Base-by-base conservation (phyloP, 2,888 invertebrate species). In the Allolobophora icterica region DNA sequence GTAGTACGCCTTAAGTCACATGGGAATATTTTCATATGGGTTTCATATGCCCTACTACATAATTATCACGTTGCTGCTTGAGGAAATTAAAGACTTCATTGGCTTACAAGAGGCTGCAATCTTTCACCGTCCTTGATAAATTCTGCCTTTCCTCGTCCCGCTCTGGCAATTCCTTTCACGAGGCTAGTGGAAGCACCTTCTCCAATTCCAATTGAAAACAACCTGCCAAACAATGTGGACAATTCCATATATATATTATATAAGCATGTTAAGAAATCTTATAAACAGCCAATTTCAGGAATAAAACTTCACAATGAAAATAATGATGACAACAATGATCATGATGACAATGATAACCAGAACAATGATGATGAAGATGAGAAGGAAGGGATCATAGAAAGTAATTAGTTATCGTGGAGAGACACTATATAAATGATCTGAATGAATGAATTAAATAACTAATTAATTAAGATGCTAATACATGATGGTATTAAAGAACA, bases 111-210 rank as follows among this genome's bases (percentile, higher is more conserved):
- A 35, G 92, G 93, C 40, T 94, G 93, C 90, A 94, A 92, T 30
- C 91, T 92, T 91, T 94, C 94, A 84, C 52, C 84, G 5, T 91
- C 91, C 35, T 90, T 94, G 15, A 94, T 94, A 93, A 95, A 95
- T 45, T 94, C 95, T 11, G 94, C 93, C 13, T 94, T 94, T 8
- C 95, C 95, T 34, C 93, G 93, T 13, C 95, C 95, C 52, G 94
- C 94, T 87, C 93, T 92, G 19, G 95, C 95, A 11, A 95, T 93
- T 45, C 95, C 95, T 87, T 94, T 94, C n/a, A 95, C 94, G 40
- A 95, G 92, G 42, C 94, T 92, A 24, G 90, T 91, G 19, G 91
- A 91, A 45, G 91, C 91, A n/a, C 91, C 91, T 71, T 91, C 91
- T 30, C 91, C 91, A 84, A 91, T 91, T 40, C 91, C 91, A 83